Percentiles rank a stretch among this genome's conserved stretches.
Conservation (phyloP, 37 sponge, comb jelly and placozoan genomes). For the Geodia barretti region DNA sequence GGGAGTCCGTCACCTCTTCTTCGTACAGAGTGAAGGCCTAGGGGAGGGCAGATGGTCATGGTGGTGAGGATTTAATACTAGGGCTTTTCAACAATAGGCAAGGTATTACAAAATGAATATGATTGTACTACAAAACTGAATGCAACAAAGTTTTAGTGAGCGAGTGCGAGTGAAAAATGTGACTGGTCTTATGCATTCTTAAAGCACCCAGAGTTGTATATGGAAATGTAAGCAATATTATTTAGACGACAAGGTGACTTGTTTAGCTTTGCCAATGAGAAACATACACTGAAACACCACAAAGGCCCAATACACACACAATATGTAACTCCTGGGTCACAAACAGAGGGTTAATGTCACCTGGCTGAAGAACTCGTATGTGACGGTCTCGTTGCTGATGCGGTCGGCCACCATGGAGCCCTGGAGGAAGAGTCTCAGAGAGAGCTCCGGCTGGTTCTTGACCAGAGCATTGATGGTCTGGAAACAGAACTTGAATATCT, state of each 20-base stretch:
- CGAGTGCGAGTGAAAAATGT: background rate
- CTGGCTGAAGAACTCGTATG: constrained; percentile 97
- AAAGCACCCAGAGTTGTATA: too few relatives aligned
- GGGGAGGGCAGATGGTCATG: too few relatives aligned
- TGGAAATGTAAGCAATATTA: too few relatives aligned
- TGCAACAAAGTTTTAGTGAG: constrained; percentile 2
- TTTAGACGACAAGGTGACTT: too few relatives aligned
- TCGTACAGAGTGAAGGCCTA: constrained; percentile 95
- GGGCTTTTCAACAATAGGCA: too few relatives aligned
- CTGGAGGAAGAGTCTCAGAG: constrained; percentile 92
- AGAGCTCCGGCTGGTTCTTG: constrained; percentile 69
- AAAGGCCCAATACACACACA: too few relatives aligned
- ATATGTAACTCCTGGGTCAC: too few relatives aligned
- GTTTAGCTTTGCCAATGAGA: too few relatives aligned
- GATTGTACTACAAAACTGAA: background rate
- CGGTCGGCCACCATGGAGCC: constrained; percentile 93
- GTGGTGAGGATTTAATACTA: too few relatives aligned
- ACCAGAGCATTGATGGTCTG: constrained; percentile 85
- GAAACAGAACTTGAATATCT: constrained; percentile 88
- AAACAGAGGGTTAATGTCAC: constrained; percentile 17
- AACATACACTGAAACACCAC: too few relatives aligned
- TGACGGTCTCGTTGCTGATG: constrained; percentile 82
- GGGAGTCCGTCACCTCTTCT: constrained; percentile 93
- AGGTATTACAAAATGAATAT: background rate
- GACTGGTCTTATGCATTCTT: too few relatives aligned